A percentile compares a stretch with the other conserved stretches of the same genome.
Conservation (phyloP, 2,888 invertebrate species). For the Morpho achilles region DNA sequence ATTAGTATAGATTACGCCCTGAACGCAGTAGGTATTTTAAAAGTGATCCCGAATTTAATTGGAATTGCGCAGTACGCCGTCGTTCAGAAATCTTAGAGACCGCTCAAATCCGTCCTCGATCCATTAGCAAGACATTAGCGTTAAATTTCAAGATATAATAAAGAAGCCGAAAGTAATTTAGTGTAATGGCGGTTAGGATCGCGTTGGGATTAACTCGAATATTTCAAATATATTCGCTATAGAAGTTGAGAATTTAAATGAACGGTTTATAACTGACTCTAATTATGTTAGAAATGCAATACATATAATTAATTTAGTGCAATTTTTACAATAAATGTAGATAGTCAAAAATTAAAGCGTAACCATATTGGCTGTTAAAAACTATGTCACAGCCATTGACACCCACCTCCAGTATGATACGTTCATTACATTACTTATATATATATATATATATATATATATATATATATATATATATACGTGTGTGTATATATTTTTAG, state of each 20-base stretch:
- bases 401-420: too few relatives aligned
- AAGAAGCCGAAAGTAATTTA: conserved; percentile 23
- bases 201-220: conserved; percentile 13
- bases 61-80: conserved; percentile 1
- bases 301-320: too few relatives aligned
- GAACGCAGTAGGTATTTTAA: not conserved
- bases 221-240: conserved; percentile 10
- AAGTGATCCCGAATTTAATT: conserved; percentile 1
- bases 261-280: not conserved
- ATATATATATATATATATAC: too few relatives aligned
- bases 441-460: too few relatives aligned
- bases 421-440: too few relatives aligned
- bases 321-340: too few relatives aligned
- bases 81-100: conserved; percentile 17
- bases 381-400: too few relatives aligned
- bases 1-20: too few relatives aligned
- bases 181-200: conserved; percentile 16
- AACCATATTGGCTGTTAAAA: too few relatives aligned
- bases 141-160: conserved; percentile 23
- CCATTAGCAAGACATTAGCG: conserved; percentile 25
- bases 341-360: too few relatives aligned
- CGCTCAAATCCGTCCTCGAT: conserved; percentile 17
- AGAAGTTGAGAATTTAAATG: conserved; percentile 3
- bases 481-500: too few relatives aligned
- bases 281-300: too few relatives aligned